A percentile compares a stretch with the other conserved stretches of the same genome.
These are phyloP conservation scores for Eulacestoma nigropectus DNA, from an alignment of 2,113 vertebrate species.

Conservation along the genomic window DNA sequence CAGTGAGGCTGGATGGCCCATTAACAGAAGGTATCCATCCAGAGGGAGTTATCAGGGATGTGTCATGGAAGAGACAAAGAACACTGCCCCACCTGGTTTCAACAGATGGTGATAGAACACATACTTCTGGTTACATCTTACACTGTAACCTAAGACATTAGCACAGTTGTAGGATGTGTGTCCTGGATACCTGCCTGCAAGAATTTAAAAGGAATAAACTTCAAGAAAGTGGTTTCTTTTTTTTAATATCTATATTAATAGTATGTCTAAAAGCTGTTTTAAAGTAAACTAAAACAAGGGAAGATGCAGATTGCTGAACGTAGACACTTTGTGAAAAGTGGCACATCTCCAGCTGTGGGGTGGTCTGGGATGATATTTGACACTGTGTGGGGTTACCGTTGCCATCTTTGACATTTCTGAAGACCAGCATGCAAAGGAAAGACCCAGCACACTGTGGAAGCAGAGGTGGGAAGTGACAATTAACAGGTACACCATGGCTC, in stretches of 20 bases:
- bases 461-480: not conserved
- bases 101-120: not conserved
- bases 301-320: not conserved
- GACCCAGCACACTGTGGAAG: not conserved
- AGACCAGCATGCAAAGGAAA: not conserved
- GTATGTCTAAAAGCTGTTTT: not conserved
- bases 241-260: not conserved
- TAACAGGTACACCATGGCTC: not conserved
- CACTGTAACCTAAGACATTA: not conserved
- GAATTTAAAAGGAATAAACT: not conserved
- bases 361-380: not conserved
- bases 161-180: not conserved
- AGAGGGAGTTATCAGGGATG: not conserved
- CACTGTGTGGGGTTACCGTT: fast-evolving
- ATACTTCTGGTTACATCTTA: not conserved
- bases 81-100: not conserved
- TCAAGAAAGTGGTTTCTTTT: not conserved
- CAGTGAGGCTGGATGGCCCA: not conserved
- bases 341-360: not conserved
- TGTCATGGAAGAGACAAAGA: not conserved
- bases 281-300: not conserved
- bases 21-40: not conserved
- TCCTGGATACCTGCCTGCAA: not conserved
- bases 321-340: not conserved
- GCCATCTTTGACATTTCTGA: fast-evolving